Base-by-base conservation (phyloP, 1,140 invertebrate genomes). In the Luehdorfia chinensis region DNA sequence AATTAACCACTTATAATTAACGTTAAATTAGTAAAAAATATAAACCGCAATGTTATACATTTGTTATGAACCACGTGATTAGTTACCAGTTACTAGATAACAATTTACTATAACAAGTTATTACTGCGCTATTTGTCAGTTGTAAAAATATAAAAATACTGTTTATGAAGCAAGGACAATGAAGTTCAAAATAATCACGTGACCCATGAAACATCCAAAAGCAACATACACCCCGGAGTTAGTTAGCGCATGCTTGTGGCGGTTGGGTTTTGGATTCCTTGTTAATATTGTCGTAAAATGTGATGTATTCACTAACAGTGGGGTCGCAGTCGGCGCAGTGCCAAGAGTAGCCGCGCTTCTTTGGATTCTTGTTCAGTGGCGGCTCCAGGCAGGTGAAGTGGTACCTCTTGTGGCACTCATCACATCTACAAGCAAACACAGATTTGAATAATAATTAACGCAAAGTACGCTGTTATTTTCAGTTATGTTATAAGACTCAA, bases 321-420 rank as follows among this genome's bases (percentile, higher is more conserved):
- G 94, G 94, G 89, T 97, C 96, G 90, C 96, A 98, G 75, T 97
- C 95, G 33, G 95, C 95, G 88, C 97, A 98, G 80, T 96, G 95
- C 97, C 97, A 98, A 2, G 94, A 95, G 80, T 97, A 98, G 25
- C 96, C 96, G 47, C 95, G 90, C 54, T 93, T 92, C 87, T 98
- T 98, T 1, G 96, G 97, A 31, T 95, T 94, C 79, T 97, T 97
- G 80, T 96, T 97, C 0, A 96, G 89, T 1, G 96, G 96, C 25
- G 97, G 97, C 80, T 97, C 94, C 47, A 98, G 87, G 84, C 97
- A 98, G 16, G 90, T 91, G 75, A 97, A 97, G 85, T 98, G 96
- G 87, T 96, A 98, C 56, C 93, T 92, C 70, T 94, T 93, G 67
- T 91, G 89, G 81, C 97, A 98, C 76, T 97, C 95, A 84, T 98